Evolutionary conservation across 2,888 invertebrate species (phyloP).

Genomic region (Diaphora mendica): DNA sequence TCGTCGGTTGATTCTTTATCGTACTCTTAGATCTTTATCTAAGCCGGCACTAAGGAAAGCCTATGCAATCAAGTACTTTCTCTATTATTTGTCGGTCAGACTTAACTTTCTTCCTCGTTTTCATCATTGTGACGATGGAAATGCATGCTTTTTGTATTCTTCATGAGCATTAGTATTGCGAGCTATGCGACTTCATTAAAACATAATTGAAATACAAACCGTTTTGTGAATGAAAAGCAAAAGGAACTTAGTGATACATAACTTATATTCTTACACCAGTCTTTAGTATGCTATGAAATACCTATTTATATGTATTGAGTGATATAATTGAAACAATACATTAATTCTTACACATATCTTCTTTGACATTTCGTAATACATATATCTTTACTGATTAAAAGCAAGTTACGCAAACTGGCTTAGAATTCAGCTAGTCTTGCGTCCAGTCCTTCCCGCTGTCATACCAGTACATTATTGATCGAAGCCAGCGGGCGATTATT

Average conservation of each 20-base stretch:
- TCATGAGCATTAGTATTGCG: background rate
- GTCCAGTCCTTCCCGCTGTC: slow-evolving; percentile 47
- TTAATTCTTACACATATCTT: background rate
- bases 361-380: slow-evolving; percentile 7
- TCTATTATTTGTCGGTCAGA: background rate
- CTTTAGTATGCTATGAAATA: background rate
- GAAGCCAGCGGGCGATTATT: slow-evolving; percentile 70
- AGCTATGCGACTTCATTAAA: background rate
- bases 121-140: background rate
- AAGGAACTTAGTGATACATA: background rate
- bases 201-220: too few species aligned
- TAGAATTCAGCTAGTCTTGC: slow-evolving; percentile 68
- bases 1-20: background rate
- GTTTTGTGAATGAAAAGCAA: background rate
- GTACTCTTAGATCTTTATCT: background rate
- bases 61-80: background rate
- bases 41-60: background rate
- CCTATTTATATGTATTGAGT: background rate
- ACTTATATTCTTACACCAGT: background rate
- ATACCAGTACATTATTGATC: too few species aligned
- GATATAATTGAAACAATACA: background rate
- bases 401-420: slow-evolving; percentile 48
- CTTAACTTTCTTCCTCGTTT: background rate
- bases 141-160: background rate
- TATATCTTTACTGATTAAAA: slow-evolving; percentile 40